These are phyloP conservation scores for Drosophila flavopinicola DNA, from an alignment of 2,888 invertebrate genomes.

Conservation along the genomic window DNA sequence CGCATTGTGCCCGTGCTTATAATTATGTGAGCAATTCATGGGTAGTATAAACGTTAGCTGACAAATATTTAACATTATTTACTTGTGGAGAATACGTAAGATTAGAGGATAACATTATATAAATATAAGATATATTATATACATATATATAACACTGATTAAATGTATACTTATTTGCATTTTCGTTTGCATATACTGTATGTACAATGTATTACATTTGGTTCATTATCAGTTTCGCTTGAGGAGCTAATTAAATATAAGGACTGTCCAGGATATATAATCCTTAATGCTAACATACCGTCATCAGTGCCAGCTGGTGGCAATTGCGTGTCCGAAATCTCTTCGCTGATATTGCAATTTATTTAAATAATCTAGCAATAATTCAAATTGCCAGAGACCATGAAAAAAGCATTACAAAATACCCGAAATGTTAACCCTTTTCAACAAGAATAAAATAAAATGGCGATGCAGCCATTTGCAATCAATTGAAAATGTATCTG, in stretches of 20 bases:
- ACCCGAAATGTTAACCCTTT: slow-evolving; percentile 62
- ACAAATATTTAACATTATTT: slow-evolving; percentile 4
- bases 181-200: no score
- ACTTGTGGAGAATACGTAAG: background rate
- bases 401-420: slow-evolving; percentile 25
- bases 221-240: no score
- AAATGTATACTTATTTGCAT: no score
- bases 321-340: slow-evolving; percentile 29
- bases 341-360: slow-evolving; percentile 51
- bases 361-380: slow-evolving; percentile 75
- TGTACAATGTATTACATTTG: no score
- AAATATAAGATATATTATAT: no score
- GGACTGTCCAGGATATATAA: slow-evolving; percentile 6
- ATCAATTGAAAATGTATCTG: slow-evolving; percentile 55
- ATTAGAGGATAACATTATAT: slow-evolving; percentile 2
- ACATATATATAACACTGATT: no score
- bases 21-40: slow-evolving; percentile 42
- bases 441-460: slow-evolving; percentile 59
- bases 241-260: background rate
- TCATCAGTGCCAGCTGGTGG: background rate
- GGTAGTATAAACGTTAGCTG: slow-evolving; percentile 16
- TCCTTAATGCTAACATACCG: slow-evolving; percentile 10
- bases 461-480: slow-evolving; percentile 62
- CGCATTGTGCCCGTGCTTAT: slow-evolving; percentile 28
- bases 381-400: slow-evolving; percentile 59